These are phyloP conservation scores for Oxyscelio sp. DNA, from an alignment of 2,888 invertebrate genomes.

Conservation along the genomic window DNA sequence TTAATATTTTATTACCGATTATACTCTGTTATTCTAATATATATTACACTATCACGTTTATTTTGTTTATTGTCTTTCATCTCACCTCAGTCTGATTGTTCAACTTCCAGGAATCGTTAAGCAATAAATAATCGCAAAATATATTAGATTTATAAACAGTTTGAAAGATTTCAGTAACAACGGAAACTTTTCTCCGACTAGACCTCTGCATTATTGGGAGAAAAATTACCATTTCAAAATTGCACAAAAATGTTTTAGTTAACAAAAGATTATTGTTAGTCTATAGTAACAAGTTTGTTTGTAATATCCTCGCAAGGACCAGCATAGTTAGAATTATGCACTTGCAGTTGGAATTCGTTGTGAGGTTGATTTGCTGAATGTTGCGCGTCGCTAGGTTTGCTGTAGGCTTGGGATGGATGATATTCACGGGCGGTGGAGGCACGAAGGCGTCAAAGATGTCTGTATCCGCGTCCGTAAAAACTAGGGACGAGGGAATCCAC, in stretches of 20 bases:
- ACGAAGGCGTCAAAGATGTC: conserved; percentile 91
- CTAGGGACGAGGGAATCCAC: conserved; percentile 91
- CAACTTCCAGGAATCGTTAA: conserved; percentile 78
- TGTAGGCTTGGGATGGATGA: conserved; percentile 91
- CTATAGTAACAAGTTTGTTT: conserved; percentile 56
- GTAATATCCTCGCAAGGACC: conserved; percentile 54
- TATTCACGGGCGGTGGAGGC: conserved; percentile 92
- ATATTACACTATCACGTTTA: too few species aligned
- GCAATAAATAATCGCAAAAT: conserved; percentile 81
- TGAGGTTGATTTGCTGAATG: conserved; percentile 79
- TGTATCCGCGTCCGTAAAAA: conserved; percentile 90
- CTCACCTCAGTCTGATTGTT: conserved; percentile 79
- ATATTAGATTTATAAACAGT: conserved; percentile 75
- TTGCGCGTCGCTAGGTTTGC: conserved; percentile 83
- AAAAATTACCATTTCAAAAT: conserved; percentile 26
- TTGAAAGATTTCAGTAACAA: conserved; percentile 51
- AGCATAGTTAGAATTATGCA: conserved; percentile 35
- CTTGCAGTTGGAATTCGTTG: conserved; percentile 77
- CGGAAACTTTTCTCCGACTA: conserved; percentile 38
- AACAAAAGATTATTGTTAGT: conserved; percentile 27
- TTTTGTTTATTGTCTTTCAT: too few species aligned
- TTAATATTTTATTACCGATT: too few species aligned
- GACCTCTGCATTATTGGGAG: not conserved
- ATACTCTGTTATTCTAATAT: too few species aligned
- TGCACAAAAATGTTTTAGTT: conserved; percentile 16